Base-by-base conservation (phyloP, 2,888 invertebrate species). In the Celastrina argiolus region DNA sequence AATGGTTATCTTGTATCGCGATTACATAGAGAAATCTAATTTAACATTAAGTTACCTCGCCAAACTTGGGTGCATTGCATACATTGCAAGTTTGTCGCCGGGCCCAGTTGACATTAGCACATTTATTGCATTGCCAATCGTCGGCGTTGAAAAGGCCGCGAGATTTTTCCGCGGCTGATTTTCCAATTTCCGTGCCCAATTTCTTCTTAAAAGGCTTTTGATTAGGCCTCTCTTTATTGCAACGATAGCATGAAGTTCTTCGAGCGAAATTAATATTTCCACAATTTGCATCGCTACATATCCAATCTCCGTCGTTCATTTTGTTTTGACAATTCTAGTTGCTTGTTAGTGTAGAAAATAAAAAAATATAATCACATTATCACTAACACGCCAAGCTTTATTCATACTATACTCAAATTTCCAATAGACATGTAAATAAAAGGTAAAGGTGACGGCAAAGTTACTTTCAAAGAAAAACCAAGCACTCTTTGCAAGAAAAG, bases 81-180 rank as follows among this genome's bases (percentile, higher is more conserved):
- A 99, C 97, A 87, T 99, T 99, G 88, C 99, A 99, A 66, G 97
- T 97, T 79, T 95, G 96, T 66, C 99, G 93, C 71, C 98, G 93
- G 28, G 99, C 99, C 99, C 98, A 98, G 87, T 99, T 99, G 12
- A 99, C 99, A 87, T 99, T 99, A n/a, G 99, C 99, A 91, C 99
- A 99, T 85, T 99, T 99, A 87, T 97, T 97, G 86, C 99, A 99
- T 82, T 98, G 98, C 99, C 99, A 99, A 87, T 99, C 99, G 84
- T 99, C 99, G 42, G 99, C 99, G 87, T 98, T 97, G 84, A 94
- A 95, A 69, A 98, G 92, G n/a, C 98, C 98, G 75, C 97, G 94
- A 78, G 98, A 98, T 88, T 99, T 99, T 84, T 99, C 99, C 0
- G 99, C 99, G 41, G 98, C 97, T 26, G 96, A 97, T 91, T 99